phyloP scores from a whole-genome alignment of 2,888 invertebrate species.

The Plagodis pulveraria region DNA sequence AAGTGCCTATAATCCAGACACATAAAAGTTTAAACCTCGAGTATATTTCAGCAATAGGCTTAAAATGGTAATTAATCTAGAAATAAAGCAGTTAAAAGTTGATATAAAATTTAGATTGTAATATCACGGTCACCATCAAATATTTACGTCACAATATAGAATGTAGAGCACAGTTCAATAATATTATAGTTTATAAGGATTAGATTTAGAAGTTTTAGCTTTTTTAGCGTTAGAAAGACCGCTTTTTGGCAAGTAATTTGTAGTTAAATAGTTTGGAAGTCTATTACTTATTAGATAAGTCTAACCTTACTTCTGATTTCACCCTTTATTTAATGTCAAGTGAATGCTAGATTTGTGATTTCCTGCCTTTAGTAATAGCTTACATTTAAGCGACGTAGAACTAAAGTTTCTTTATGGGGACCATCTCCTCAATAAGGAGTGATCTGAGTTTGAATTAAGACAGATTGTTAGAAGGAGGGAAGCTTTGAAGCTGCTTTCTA shows the following conservation, averaged over 20 bases:
- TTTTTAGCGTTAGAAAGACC: slow-evolving; percentile 73
- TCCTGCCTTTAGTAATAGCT: slow-evolving; percentile 71
- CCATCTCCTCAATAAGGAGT: slow-evolving; percentile 73
- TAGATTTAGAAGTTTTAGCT: slow-evolving; percentile 65
- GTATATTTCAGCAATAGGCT: slow-evolving; percentile 38
- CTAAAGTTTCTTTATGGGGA: slow-evolving; percentile 73
- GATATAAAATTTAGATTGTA: slow-evolving; percentile 43
- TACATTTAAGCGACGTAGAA: slow-evolving; percentile 63
- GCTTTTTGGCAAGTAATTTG: slow-evolving; percentile 76
- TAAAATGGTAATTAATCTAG: slow-evolving; percentile 52
- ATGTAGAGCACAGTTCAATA: slow-evolving; percentile 70
- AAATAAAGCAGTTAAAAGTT: slow-evolving; percentile 49
- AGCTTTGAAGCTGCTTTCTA: slow-evolving; percentile 70
- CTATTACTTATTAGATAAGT: slow-evolving; percentile 61
- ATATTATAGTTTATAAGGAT: slow-evolving; percentile 60
- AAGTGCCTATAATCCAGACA: slow-evolving; percentile 74
- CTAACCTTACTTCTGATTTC: slow-evolving; percentile 53
- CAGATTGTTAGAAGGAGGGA: slow-evolving; percentile 49
- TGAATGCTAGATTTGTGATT: slow-evolving; percentile 72
- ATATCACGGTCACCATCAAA: slow-evolving; percentile 53
- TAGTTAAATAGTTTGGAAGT: slow-evolving; percentile 68
- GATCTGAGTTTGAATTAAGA: slow-evolving; percentile 66
- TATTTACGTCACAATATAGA: slow-evolving; percentile 59
- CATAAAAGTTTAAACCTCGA: slow-evolving; percentile 52
- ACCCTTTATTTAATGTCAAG: slow-evolving; percentile 57